A percentile compares a stretch with the other conserved stretches of the same genome.
Evolutionary conservation across 2,113 vertebrate genomes (phyloP).

Genomic region (Struthio camelus): DNA sequence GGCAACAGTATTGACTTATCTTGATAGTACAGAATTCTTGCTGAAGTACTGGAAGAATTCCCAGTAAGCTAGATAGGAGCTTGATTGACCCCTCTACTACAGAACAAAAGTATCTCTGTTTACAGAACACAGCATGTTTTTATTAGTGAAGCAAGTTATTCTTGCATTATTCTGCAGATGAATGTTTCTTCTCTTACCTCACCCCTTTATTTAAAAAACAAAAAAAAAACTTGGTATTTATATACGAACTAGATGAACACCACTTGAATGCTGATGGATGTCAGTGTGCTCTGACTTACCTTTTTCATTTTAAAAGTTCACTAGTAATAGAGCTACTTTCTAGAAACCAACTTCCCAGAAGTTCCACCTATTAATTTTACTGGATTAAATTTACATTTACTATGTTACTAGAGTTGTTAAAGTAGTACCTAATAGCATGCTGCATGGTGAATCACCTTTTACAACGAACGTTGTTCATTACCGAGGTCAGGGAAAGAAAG

Average conservation of each 20-base stretch:
- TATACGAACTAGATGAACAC: neutral
- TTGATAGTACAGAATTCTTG: neutral
- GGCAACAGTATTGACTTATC: neutral
- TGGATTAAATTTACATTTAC: slow-evolving; percentile 30
- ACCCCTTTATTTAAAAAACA: neutral
- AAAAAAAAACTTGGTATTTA: neutral
- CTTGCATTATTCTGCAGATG: neutral
- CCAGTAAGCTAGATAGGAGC: neutral
- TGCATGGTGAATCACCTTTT: slow-evolving; percentile 42
- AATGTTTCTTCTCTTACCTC: neutral
- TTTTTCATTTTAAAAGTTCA: neutral
- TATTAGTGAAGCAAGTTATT: neutral
- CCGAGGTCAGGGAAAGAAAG: neutral
- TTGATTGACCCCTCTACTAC: neutral
- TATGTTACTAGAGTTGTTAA: slow-evolving; percentile 6
- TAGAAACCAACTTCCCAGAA: slow-evolving; percentile 18
- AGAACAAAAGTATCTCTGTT: neutral
- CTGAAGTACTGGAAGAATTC: neutral
- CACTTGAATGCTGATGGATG: neutral
- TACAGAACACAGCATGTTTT: neutral
- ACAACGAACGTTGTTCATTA: neutral
- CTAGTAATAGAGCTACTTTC: neutral
- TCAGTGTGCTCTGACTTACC: neutral
- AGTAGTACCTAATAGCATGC: slow-evolving; percentile 7
- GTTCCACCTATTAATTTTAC: neutral